phyloP scores from a whole-genome alignment of 2,797 vertebrate genomes.

The Phaenicophaeus curvirostris region DNA sequence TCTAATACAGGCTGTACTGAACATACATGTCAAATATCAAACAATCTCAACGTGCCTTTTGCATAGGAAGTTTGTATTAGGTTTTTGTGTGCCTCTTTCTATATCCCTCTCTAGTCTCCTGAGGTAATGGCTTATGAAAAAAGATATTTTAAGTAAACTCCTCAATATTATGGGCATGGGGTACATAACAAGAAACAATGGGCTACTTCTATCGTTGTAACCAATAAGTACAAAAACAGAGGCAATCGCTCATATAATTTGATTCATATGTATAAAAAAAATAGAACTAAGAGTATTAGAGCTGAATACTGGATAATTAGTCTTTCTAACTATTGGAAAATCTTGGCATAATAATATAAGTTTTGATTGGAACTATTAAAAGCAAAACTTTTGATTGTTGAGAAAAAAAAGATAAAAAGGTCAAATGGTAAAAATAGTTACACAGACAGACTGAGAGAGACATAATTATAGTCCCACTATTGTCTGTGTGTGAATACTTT shows the following conservation, averaged over 20 bases:
- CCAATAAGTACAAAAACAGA: conserved; percentile 7
- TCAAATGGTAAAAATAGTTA: conserved; percentile 40
- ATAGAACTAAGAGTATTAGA: conserved; percentile 1
- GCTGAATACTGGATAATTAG: conserved; percentile 30
- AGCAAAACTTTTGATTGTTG: conserved; percentile 43
- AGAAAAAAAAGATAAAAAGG: neutral
- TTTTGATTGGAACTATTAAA: conserved; percentile 33
- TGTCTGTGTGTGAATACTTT: conserved; percentile 37
- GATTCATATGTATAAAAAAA: conserved; percentile 42
- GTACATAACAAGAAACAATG: conserved; percentile 18
- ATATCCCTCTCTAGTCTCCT: conserved; percentile 9
- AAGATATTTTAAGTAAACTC: conserved; percentile 40
- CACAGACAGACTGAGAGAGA: conserved; percentile 39
- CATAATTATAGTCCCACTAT: conserved; percentile 29
- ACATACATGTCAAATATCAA: neutral
- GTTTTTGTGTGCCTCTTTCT: conserved; percentile 1
- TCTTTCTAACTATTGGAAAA: conserved; percentile 48
- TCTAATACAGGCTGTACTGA: neutral
- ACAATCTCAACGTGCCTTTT: neutral
- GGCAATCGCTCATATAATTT: conserved; percentile 43
- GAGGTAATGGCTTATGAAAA: conserved; percentile 53
- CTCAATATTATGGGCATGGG: neutral
- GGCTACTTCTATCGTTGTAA: neutral
- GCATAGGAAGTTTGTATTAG: neutral
- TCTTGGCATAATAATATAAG: neutral